phyloP scores from a whole-genome alignment of 2,797 vertebrate species.

The Potorous gilbertii region DNA sequence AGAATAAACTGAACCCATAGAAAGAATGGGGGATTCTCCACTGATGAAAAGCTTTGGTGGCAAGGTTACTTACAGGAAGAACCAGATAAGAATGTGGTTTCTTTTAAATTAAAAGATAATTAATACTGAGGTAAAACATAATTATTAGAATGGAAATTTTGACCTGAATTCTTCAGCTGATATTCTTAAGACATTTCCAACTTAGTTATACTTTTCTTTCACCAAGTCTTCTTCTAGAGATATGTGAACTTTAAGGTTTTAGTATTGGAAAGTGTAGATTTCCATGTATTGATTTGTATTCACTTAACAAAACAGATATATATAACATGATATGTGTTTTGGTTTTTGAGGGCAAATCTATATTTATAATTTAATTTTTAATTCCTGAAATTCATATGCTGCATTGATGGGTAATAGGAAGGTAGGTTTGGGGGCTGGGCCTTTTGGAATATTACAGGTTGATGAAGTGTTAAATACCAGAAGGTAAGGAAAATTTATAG shows the following conservation, averaged over 20 bases:
- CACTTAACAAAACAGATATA: slow-evolving; percentile 17
- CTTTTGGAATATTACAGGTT: slow-evolving; percentile 55
- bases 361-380: slow-evolving; percentile 49
- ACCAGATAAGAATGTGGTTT: slow-evolving; percentile 7
- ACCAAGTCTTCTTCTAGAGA: background rate
- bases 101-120: slow-evolving; percentile 58
- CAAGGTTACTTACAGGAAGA: slow-evolving; percentile 45
- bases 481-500: slow-evolving; percentile 23
- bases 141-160: slow-evolving; percentile 68
- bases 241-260: slow-evolving; percentile 18
- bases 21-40: background rate
- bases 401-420: background rate
- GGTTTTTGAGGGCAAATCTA: slow-evolving; percentile 20
- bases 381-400: slow-evolving; percentile 25
- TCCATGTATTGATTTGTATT: background rate
- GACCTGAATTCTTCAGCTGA: slow-evolving; percentile 60
- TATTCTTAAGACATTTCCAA: slow-evolving; percentile 64
- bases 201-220: slow-evolving; percentile 59
- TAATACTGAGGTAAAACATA: slow-evolving; percentile 66
- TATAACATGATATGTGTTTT: background rate
- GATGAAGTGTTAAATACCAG: slow-evolving; percentile 50
- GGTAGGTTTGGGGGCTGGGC: slow-evolving; percentile 46
- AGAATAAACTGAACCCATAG: background rate
- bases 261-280: slow-evolving; percentile 2
- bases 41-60: slow-evolving; percentile 19